These are phyloP conservation scores for Loris lydekkerianus DNA, from an alignment of 2,797 vertebrate species.

Conservation along the genomic window DNA sequence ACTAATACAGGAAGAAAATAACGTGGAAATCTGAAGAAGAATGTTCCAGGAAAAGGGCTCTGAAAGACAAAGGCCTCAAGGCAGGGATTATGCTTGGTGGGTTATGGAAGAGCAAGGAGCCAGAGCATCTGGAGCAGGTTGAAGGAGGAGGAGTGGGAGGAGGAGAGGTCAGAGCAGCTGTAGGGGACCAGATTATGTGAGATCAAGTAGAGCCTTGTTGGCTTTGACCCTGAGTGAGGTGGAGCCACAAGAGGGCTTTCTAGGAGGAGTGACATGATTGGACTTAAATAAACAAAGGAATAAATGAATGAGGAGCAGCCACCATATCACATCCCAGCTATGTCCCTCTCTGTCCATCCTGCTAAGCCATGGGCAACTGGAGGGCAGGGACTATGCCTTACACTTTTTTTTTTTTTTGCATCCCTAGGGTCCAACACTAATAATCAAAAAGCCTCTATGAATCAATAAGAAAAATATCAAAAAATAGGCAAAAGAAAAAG, in stretches of 20 bases:
- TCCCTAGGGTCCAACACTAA: background rate
- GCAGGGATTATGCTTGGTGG: too few species aligned
- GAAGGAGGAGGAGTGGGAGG: background rate
- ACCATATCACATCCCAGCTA: background rate
- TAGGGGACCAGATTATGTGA: background rate
- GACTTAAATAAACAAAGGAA: background rate
- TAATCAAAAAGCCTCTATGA: constrained; percentile 4
- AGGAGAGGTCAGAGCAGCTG: background rate
- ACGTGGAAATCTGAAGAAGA: background rate
- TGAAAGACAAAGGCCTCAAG: background rate
- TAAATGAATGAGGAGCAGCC: background rate
- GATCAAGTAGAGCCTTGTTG: background rate
- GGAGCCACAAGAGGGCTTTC: background rate
- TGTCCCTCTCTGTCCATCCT: background rate
- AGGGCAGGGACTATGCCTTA: background rate
- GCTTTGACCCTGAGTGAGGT: background rate
- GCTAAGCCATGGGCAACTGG: background rate
- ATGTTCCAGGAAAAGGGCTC: background rate
- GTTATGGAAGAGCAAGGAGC: background rate
- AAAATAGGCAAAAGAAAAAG: constrained; percentile 11
- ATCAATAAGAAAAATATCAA: background rate
- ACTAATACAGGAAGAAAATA: background rate
- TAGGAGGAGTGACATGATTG: background rate
- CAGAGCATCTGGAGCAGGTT: accelerated
- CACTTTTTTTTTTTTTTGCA: background rate